A percentile compares a stretch with the other conserved stretches of the same genome.
Conservation (phyloP, 2,113 vertebrate genomes). For the Collichthys lucidus region DNA sequence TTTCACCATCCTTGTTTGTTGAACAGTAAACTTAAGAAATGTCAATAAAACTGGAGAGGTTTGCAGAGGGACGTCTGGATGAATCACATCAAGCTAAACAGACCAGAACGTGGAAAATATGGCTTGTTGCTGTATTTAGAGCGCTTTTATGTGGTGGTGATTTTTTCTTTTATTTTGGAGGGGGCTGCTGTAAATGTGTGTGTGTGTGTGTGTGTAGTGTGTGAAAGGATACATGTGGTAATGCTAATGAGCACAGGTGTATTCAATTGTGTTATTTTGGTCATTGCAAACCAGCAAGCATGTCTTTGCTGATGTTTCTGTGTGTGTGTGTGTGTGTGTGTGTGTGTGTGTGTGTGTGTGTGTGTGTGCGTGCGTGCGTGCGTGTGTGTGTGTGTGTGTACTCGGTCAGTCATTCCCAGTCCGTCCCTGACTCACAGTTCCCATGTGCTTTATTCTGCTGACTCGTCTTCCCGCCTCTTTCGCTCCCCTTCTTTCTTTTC, state of each 20-base stretch:
- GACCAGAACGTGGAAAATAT: constrained; percentile 57
- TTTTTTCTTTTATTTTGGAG: background rate
- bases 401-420: background rate
- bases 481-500: constrained; percentile 41
- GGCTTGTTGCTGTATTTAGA: constrained; percentile 27
- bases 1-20: constrained; percentile 35
- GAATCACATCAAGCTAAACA: constrained; percentile 40
- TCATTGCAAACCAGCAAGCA: background rate
- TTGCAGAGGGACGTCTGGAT: constrained; percentile 34
- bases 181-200: constrained; percentile 3
- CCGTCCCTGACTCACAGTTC: constrained; percentile 64
- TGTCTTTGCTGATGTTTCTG: background rate
- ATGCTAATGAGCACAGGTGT: background rate
- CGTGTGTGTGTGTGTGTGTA: background rate
- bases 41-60: constrained; percentile 30
- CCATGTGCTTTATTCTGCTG: constrained; percentile 54
- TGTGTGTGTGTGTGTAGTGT: background rate
- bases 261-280: constrained; percentile 3
- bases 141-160: constrained; percentile 22
- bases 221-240: background rate
- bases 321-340: background rate
- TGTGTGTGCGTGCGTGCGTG: background rate
- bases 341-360: background rate
- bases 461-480: constrained; percentile 58
- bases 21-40: constrained; percentile 39